A percentile compares a stretch with the other conserved stretches of the same genome.
Conservation (phyloP, 1,140 invertebrate species). For the Bacillus rossius region DNA sequence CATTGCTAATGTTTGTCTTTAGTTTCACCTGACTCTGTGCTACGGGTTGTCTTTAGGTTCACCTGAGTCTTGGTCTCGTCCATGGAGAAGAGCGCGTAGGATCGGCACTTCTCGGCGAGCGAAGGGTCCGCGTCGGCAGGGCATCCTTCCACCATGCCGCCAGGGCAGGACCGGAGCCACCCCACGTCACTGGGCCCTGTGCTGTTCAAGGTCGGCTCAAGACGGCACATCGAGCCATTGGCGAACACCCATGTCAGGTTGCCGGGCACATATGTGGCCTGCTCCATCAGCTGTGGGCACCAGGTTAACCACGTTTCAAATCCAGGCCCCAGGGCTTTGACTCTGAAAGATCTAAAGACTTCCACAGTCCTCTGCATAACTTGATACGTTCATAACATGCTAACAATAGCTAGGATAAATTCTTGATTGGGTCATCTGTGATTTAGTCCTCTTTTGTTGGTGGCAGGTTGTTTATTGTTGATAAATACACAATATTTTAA, state of each 20-base stretch:
- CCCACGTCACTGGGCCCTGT: not conserved
- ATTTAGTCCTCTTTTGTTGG: too few species aligned
- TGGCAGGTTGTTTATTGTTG: too few species aligned
- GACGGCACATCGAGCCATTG: not conserved
- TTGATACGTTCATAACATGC: too few species aligned
- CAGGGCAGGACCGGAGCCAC: not conserved
- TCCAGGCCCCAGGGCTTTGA: too few species aligned
- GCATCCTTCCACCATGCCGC: not conserved
- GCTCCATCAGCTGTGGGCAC: not conserved
- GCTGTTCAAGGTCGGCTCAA: not conserved
- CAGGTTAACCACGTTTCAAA: not conserved
- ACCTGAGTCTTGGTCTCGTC: not conserved
- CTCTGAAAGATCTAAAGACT: too few species aligned
- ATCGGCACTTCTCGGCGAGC: not conserved
- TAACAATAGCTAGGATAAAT: too few species aligned
- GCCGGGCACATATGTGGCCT: not conserved
- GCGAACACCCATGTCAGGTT: not conserved
- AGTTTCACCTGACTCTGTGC: too few species aligned
- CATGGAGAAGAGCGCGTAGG: not conserved
- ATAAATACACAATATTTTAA: too few species aligned
- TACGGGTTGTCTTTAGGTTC: too few species aligned
- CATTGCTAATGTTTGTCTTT: too few species aligned
- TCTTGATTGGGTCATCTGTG: too few species aligned
- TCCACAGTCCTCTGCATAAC: too few species aligned
- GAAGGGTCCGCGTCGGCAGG: not conserved